Conservation (phyloP, 2,888 invertebrate genomes). For the Hypercompe scribonia region DNA sequence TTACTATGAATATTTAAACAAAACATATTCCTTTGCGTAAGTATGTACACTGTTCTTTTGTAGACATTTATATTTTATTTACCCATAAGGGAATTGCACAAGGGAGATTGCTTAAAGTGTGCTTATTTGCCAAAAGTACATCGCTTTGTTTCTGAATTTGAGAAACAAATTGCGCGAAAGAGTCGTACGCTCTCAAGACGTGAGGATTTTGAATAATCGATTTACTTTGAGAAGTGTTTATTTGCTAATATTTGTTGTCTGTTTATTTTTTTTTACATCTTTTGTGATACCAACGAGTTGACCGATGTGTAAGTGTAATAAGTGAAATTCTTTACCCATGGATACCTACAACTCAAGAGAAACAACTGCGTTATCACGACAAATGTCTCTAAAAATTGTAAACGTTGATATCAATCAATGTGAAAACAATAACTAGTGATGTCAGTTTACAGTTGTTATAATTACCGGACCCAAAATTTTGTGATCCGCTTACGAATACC, state of each 20-base stretch:
- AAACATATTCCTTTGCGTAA: conserved; percentile 37
- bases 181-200: not conserved
- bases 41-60: conserved; percentile 29
- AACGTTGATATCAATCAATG: not conserved
- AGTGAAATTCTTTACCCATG: too few species aligned
- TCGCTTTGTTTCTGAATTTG: conserved; percentile 28
- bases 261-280: too few species aligned
- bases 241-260: conserved; percentile 1
- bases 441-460: too few species aligned
- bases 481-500: not conserved
- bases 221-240: not conserved
- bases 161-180: conserved; percentile 20
- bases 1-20: conserved; percentile 44
- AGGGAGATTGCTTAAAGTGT: conserved; percentile 37
- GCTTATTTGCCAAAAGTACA: conserved; percentile 41
- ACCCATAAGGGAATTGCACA: conserved; percentile 43
- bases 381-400: too few species aligned
- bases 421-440: not conserved
- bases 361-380: too few species aligned
- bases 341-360: too few species aligned
- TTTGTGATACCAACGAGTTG: too few species aligned
- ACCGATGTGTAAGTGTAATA: too few species aligned
- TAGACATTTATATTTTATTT: conserved; percentile 48
- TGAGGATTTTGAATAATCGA: conserved; percentile 4
- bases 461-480: too few species aligned